phyloP scores from a whole-genome alignment of 1,140 invertebrate species.

The Steinernema khuongi region DNA sequence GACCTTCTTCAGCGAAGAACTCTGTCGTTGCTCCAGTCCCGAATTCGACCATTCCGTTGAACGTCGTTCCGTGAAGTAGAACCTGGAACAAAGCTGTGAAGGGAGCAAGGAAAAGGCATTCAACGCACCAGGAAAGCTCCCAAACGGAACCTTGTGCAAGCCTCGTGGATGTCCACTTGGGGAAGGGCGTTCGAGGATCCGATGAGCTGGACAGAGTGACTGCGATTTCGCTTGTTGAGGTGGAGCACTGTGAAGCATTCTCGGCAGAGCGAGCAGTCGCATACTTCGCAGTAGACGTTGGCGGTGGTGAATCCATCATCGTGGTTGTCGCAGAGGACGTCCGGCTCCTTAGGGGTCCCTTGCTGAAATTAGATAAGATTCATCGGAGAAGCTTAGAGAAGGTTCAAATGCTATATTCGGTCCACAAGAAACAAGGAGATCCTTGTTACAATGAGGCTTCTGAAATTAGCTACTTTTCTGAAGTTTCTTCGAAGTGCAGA shows the following conservation, averaged over 20 bases:
- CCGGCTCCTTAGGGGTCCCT: slow-evolving; percentile 55
- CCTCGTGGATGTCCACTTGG: slow-evolving; percentile 54
- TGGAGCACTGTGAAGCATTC: slow-evolving; percentile 93
- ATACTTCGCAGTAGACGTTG: slow-evolving; percentile 80
- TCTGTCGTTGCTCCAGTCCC: slow-evolving; percentile 67
- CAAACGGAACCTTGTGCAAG: slow-evolving; percentile 50
- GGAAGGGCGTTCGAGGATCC: slow-evolving; percentile 35
- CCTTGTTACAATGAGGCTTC: no score
- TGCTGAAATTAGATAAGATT: slow-evolving; percentile 66
- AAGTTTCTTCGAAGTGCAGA: no score
- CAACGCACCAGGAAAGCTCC: slow-evolving; percentile 39
- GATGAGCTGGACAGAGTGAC: slow-evolving; percentile 42
- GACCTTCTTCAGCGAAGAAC: not conserved
- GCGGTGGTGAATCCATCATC: slow-evolving; percentile 90
- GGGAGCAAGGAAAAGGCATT: not conserved
- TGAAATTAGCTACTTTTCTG: no score
- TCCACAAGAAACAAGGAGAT: no score
- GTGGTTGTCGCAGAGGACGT: slow-evolving; percentile 81
- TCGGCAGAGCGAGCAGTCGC: slow-evolving; percentile 74
- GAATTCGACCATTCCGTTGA: slow-evolving; percentile 90
- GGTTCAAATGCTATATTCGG: no score
- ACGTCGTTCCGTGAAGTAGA: slow-evolving; percentile 79
- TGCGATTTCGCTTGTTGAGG: slow-evolving; percentile 74
- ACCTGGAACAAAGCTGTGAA: slow-evolving; percentile 64
- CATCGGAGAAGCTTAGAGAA: no score